Evolutionary conservation across 2,797 vertebrate species (phyloP).

Genomic region (Trematomus bernacchii): DNA sequence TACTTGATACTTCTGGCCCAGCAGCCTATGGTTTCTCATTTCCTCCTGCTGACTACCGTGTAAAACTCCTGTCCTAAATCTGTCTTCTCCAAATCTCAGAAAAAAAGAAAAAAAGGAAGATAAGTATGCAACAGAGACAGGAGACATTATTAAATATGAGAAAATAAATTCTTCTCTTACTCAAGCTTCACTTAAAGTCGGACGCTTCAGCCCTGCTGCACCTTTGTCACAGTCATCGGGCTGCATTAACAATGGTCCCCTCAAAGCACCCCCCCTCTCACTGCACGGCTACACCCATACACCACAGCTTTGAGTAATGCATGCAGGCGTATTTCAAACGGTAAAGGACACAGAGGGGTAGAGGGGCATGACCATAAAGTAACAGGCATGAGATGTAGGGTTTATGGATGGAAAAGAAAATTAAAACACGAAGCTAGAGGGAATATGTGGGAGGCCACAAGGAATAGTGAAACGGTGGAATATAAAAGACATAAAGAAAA

Average conservation of each 20-base stretch:
- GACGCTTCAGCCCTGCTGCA: constrained; percentile 14
- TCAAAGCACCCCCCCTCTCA: constrained; percentile 4
- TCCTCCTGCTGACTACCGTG: constrained; percentile 5
- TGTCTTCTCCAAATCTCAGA: constrained; percentile 34
- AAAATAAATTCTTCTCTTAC: constrained; percentile 12
- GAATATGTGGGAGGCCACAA: not conserved
- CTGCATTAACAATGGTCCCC: constrained; percentile 12
- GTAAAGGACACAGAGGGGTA: not conserved
- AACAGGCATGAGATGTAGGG: not conserved
- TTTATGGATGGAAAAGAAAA: constrained; percentile 1
- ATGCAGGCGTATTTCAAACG: not conserved
- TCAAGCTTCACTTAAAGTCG: constrained; percentile 11
- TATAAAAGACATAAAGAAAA: constrained; percentile 1
- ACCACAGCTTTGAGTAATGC: not conserved
- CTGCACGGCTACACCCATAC: not conserved
- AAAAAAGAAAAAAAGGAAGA: not conserved
- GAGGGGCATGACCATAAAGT: not conserved
- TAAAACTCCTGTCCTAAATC: constrained; percentile 38
- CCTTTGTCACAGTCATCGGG: constrained; percentile 33
- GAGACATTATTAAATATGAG: constrained; percentile 38
- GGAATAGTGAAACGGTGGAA: not conserved
- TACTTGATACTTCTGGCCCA: not conserved
- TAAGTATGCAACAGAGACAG: constrained; percentile 15
- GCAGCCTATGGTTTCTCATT: constrained; percentile 13
- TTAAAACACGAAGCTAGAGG: not conserved